A percentile compares a stretch with the other conserved stretches of the same genome.
These are phyloP conservation scores for Sitobion miscanthi DNA, from an alignment of 1,140 invertebrate genomes.

Conservation along the genomic window DNA sequence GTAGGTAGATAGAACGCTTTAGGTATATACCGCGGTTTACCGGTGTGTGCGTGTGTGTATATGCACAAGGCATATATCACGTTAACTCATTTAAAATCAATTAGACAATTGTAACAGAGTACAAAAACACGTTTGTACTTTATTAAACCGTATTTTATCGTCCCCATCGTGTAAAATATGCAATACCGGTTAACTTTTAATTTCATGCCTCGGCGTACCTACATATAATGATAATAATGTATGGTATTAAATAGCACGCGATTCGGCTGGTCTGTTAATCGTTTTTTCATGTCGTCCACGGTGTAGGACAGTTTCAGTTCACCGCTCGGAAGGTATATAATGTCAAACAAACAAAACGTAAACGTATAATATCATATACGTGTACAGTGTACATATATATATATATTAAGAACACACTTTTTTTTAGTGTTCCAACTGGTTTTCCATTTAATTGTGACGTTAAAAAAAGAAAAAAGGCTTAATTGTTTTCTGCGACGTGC, in stretches of 20 bases:
- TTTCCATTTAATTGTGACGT: slow-evolving; percentile 27
- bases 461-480: slow-evolving; percentile 20
- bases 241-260: background rate
- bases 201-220: background rate
- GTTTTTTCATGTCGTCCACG: slow-evolving; percentile 33
- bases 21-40: background rate
- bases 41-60: background rate
- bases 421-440: background rate
- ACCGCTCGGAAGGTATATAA: background rate
- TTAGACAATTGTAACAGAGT: slow-evolving; percentile 17
- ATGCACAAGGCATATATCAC: slow-evolving; percentile 6
- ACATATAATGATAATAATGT: background rate
- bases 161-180: slow-evolving; percentile 15
- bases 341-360: slow-evolving; percentile 5
- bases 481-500: background rate
- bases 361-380: background rate
- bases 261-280: slow-evolving; percentile 4
- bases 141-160: slow-evolving; percentile 31
- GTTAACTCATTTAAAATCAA: slow-evolving; percentile 19
- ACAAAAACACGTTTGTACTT: slow-evolving; percentile 11
- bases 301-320: slow-evolving; percentile 26
- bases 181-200: slow-evolving; percentile 31
- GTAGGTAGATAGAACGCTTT: background rate
- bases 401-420: background rate
- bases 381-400: background rate